Evolutionary conservation across 2,113 vertebrate genomes (phyloP).

Genomic region (Thryonomys swinderianus): DNA sequence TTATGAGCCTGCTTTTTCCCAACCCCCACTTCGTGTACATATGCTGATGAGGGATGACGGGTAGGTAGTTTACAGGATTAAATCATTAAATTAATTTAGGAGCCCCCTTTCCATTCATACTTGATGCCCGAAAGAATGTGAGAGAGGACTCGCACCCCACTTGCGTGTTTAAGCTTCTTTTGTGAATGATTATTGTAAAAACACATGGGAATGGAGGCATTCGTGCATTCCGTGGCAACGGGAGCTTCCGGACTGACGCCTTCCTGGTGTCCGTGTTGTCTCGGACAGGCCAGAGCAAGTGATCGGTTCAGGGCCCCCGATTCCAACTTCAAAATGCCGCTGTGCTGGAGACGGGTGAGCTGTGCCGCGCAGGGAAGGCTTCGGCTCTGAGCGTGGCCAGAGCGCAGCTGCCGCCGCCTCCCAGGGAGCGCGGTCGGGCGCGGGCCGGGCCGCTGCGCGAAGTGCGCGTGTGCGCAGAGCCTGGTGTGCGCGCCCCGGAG

Average conservation of each 20-base stretch:
- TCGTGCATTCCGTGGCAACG: constrained; percentile 57
- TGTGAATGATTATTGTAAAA: constrained; percentile 74
- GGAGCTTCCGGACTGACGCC: constrained; percentile 64
- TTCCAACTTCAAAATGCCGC: neutral
- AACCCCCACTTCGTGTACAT: constrained; percentile 44
- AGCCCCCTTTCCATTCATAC: constrained; percentile 6
- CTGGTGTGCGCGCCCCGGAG: too few species aligned
- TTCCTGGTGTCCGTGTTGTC: constrained; percentile 64
- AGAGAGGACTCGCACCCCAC: constrained; percentile 51
- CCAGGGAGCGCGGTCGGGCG: too few species aligned
- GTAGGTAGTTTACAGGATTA: constrained; percentile 73
- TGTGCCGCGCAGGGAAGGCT: neutral
- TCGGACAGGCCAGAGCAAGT: constrained; percentile 16
- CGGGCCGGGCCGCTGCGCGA: too few species aligned
- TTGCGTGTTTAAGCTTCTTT: constrained; percentile 79
- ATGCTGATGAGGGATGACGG: constrained; percentile 43
- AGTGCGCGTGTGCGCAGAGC: too few species aligned
- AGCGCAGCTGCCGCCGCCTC: neutral
- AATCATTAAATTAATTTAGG: constrained; percentile 40
- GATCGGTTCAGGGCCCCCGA: constrained; percentile 41
- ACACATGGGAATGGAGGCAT: constrained; percentile 64
- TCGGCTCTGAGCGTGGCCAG: neutral
- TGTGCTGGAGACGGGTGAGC: neutral
- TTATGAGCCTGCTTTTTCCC: constrained; percentile 60
- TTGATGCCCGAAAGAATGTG: constrained; percentile 48